Percentiles rank a stretch among this genome's conserved stretches.
These are phyloP conservation scores for Apotomis capreana DNA, from an alignment of 2,888 invertebrate genomes.

Conservation along the genomic window DNA sequence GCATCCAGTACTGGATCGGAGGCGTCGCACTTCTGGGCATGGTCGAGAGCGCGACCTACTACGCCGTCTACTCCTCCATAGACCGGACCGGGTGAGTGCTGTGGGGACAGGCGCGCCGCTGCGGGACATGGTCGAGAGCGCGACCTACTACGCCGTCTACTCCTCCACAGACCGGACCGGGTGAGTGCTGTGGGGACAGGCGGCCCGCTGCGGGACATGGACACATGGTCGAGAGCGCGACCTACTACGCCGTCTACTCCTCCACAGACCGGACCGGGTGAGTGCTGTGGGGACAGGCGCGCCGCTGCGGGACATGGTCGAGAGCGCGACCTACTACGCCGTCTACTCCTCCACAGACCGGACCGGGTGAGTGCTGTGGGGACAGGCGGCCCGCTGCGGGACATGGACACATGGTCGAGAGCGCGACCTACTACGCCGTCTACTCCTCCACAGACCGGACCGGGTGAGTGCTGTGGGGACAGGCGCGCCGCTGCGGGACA, in stretches of 20 bases:
- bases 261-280: constrained; percentile 70
- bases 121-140: constrained; percentile 88
- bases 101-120: background rate
- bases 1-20: constrained; percentile 98
- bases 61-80: constrained; percentile 89
- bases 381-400: too few relatives aligned
- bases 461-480: too few relatives aligned
- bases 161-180: constrained; percentile 45
- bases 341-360: too few relatives aligned
- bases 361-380: too few relatives aligned
- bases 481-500: too few relatives aligned
- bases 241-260: constrained; percentile 94
- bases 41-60: constrained; percentile 94
- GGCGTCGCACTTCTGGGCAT: constrained; percentile 94
- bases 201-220: too few relatives aligned
- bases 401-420: too few relatives aligned
- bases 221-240: constrained; percentile 83
- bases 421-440: too few relatives aligned
- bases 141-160: constrained; percentile 96
- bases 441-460: too few relatives aligned
- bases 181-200: too few relatives aligned
- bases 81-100: constrained; percentile 66
- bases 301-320: too few relatives aligned
- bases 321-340: too few relatives aligned
- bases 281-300: constrained; percentile 38